Conservation (phyloP, 2,888 invertebrate species). For the Uloborus plumipes region DNA sequence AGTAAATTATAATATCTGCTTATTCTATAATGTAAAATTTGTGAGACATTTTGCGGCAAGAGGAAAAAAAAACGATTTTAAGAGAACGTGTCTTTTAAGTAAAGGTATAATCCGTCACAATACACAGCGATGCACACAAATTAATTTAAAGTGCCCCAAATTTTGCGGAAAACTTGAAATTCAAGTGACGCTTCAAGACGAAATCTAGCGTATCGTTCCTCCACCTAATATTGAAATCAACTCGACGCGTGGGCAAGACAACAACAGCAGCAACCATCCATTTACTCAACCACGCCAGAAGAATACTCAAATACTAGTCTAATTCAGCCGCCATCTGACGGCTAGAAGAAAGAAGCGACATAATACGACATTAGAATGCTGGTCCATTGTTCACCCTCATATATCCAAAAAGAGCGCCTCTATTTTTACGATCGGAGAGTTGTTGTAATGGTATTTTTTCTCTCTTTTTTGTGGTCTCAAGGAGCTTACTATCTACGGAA, state of each 20-base stretch:
- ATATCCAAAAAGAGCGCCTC: slow-evolving; percentile 53
- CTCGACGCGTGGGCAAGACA: neutral
- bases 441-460: slow-evolving; percentile 27
- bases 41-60: too few relatives aligned
- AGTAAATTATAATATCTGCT: too few relatives aligned
- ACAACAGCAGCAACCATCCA: slow-evolving; percentile 8
- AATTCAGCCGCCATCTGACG: slow-evolving; percentile 47
- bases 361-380: slow-evolving; percentile 58
- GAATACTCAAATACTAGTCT: slow-evolving; percentile 9
- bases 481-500: slow-evolving; percentile 53
- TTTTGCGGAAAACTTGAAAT: too few relatives aligned
- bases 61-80: too few relatives aligned
- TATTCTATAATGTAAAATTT: too few relatives aligned
- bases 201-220: neutral
- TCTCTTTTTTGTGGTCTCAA: slow-evolving; percentile 17
- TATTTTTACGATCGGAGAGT: slow-evolving; percentile 58
- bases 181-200: too few relatives aligned
- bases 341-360: slow-evolving; percentile 13
- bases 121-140: too few relatives aligned
- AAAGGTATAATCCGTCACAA: too few relatives aligned
- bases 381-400: slow-evolving; percentile 49
- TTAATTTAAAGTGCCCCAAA: too few relatives aligned
- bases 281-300: slow-evolving; percentile 7
- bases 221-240: slow-evolving; percentile 8
- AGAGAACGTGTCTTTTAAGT: too few relatives aligned